Evolutionary conservation across 2,888 invertebrate genomes (phyloP).

Genomic region (Ephialtes manifestator): DNA sequence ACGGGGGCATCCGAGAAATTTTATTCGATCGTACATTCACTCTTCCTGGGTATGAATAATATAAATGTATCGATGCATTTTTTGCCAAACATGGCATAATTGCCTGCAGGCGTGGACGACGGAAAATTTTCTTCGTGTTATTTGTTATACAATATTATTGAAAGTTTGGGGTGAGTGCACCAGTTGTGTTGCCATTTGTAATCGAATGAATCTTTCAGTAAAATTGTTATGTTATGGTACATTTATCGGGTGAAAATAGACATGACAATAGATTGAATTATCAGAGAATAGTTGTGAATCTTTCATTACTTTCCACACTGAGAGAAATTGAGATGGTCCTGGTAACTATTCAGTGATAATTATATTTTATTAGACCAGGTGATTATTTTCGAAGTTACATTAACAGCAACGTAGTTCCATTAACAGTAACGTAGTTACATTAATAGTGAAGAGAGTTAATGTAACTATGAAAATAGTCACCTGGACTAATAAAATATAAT

Average conservation of each 20-base stretch:
- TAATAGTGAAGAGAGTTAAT: too few relatives aligned
- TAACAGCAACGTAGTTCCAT: too few relatives aligned
- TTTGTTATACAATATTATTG: background rate
- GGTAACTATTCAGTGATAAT: too few relatives aligned
- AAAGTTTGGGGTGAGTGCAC: background rate
- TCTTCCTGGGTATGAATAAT: background rate
- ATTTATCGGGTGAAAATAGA: background rate
- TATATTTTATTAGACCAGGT: too few relatives aligned
- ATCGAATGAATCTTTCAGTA: background rate
- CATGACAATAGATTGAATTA: background rate
- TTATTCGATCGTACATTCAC: background rate
- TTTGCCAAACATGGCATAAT: background rate
- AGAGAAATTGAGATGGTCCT: too few relatives aligned
- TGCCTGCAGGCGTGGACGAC: background rate
- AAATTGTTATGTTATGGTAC: background rate
- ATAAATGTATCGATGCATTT: background rate
- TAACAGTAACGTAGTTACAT: too few relatives aligned
- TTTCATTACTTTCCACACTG: background rate
- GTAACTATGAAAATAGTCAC: too few relatives aligned
- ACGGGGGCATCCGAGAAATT: slow-evolving; percentile 8
- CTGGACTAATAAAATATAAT: too few relatives aligned
- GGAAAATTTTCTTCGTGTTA: background rate
- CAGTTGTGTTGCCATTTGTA: background rate
- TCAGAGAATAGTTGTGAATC: background rate
- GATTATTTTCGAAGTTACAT: too few relatives aligned